Evolutionary conservation across 2,888 invertebrate genomes (phyloP).

Genomic region (Piscicola geometra): DNA sequence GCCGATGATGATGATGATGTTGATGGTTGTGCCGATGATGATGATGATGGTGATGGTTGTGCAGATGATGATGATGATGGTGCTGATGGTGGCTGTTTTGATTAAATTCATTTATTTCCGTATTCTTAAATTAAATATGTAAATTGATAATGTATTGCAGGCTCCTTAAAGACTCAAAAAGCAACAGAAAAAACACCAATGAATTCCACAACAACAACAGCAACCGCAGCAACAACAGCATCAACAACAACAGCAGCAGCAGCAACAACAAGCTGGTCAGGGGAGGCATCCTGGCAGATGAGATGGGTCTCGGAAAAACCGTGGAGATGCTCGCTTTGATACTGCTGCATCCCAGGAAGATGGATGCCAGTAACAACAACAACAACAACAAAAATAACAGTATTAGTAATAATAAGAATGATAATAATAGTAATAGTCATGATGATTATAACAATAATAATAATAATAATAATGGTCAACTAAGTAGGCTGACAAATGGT

Average conservation of each 20-base stretch:
- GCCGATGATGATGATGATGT: background rate
- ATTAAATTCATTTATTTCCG: background rate
- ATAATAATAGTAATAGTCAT: background rate
- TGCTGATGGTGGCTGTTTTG: no score
- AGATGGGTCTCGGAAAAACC: slow-evolving; percentile 78
- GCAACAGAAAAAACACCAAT: background rate
- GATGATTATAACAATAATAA: background rate
- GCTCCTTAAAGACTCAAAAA: background rate
- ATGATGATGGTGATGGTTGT: no score
- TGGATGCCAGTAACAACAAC: background rate
- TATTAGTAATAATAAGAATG: background rate
- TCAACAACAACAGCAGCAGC: background rate
- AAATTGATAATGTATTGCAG: background rate
- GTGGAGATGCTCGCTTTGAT: slow-evolving; percentile 69
- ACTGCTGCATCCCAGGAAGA: slow-evolving; percentile 57
- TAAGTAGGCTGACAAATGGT: no score
- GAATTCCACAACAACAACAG: background rate
- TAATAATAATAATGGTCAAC: background rate
- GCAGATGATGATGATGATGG: no score
- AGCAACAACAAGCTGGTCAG: background rate
- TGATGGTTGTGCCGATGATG: no score
- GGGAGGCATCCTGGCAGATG: slow-evolving; percentile 74
- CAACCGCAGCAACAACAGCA: background rate
- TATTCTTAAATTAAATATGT: background rate
- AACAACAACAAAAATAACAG: background rate